Percentiles rank a stretch among this genome's conserved stretches.
phyloP scores from a whole-genome alignment of 2,888 invertebrate genomes.

The Apodemia hepburni region DNA sequence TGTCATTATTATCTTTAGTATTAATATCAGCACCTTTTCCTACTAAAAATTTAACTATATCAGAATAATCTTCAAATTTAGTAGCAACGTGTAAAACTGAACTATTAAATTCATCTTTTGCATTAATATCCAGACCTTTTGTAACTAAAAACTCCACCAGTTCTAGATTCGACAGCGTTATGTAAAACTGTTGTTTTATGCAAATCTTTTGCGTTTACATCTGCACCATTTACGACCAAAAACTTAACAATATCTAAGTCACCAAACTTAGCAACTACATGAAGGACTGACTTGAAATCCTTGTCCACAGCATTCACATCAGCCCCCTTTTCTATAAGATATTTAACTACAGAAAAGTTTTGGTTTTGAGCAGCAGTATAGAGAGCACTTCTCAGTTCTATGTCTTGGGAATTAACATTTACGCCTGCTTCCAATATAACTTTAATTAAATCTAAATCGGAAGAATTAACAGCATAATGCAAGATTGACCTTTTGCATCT shows the following conservation, averaged over 20 bases:
- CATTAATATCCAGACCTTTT: conserved; percentile 1
- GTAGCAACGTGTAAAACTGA: conserved; percentile 19
- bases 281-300: background rate
- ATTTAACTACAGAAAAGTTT: background rate
- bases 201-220: conserved; percentile 20
- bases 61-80: background rate
- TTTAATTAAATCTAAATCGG: background rate
- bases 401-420: conserved; percentile 1
- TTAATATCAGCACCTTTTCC: conserved; percentile 15
- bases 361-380: background rate
- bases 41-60: background rate
- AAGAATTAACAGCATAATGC: background rate
- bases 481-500: background rate
- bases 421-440: background rate
- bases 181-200: conserved; percentile 31
- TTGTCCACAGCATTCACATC: background rate
- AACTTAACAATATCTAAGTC: background rate
- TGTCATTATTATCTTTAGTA: background rate
- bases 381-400: background rate
- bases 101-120: conserved; percentile 16
- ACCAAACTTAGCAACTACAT: background rate
- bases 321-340: background rate
- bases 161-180: conserved; percentile 5
- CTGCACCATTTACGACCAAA: background rate
- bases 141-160: background rate